Conservation (phyloP, 2,113 vertebrate genomes). For the Caranx melampygus region DNA sequence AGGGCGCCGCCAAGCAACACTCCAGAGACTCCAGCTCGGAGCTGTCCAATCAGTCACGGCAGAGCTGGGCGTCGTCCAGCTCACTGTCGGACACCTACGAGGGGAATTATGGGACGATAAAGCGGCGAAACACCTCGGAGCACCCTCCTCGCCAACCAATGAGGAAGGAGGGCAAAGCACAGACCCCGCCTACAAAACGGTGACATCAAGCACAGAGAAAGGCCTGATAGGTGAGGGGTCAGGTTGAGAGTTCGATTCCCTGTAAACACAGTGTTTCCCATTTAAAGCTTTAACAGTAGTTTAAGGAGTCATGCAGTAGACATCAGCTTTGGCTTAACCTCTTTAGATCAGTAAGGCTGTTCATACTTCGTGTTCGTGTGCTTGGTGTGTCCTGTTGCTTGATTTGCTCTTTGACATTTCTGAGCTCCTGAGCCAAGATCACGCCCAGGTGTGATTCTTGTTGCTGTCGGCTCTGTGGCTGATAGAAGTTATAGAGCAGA, state of each 20-base stretch:
- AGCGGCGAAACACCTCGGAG: constrained; percentile 85
- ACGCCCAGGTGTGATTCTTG: background rate
- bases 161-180: constrained; percentile 82
- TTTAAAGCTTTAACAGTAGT: background rate
- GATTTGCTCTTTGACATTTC: background rate
- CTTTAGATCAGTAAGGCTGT: background rate
- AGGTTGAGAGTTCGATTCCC: constrained; percentile 55
- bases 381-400: background rate
- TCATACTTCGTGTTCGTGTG: background rate
- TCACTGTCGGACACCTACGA: constrained; percentile 92
- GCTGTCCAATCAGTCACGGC: constrained; percentile 81
- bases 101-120: constrained; percentile 91
- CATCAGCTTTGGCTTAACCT: background rate
- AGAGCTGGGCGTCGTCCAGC: constrained; percentile 93
- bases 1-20: constrained; percentile 75
- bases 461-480: background rate
- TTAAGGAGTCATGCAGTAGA: background rate
- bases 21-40: constrained; percentile 82
- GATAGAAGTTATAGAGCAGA: background rate
- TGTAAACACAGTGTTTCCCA: constrained; percentile 16
- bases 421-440: background rate
- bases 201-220: constrained; percentile 96
- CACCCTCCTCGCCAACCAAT: constrained; percentile 68
- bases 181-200: constrained; percentile 92
- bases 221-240: constrained; percentile 93